Percentiles rank a stretch among this genome's conserved stretches.
These are phyloP conservation scores for Laothoe populi DNA, from an alignment of 2,888 invertebrate genomes.

Conservation along the genomic window DNA sequence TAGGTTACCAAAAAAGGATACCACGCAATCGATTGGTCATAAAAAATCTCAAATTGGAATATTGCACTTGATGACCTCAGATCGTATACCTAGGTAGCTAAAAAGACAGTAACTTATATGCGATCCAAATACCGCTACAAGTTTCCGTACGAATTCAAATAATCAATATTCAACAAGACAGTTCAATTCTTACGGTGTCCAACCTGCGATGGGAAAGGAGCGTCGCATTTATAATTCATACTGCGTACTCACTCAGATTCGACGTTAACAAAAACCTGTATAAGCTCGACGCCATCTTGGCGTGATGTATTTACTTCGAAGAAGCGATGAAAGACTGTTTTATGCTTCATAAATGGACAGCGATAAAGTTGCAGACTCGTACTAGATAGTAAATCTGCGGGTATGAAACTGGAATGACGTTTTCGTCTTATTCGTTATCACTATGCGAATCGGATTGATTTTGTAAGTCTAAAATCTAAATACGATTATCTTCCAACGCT, in stretches of 20 bases:
- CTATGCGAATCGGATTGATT: background rate
- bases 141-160: constrained; percentile 13
- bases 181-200: constrained; percentile 39
- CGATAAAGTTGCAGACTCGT: constrained; percentile 8
- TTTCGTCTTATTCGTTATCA: background rate
- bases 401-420: background rate
- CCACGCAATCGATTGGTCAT: too few species aligned
- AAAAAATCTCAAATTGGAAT: too few species aligned
- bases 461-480: background rate
- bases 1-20: too few species aligned
- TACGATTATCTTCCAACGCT: background rate
- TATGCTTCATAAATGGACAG: constrained; percentile 16
- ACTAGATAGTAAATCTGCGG: constrained; percentile 11
- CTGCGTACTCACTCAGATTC: constrained; percentile 43
- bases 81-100: background rate
- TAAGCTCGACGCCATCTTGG: constrained; percentile 4
- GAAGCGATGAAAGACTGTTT: constrained; percentile 18
- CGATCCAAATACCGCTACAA: constrained; percentile 23
- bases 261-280: constrained; percentile 37
- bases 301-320: constrained; percentile 20
- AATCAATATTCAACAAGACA: constrained; percentile 45
- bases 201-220: constrained; percentile 25
- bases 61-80: background rate
- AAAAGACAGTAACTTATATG: background rate
- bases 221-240: constrained; percentile 44